Conservation (phyloP, 2,888 invertebrate genomes). For the Leptinotarsa haldemani region DNA sequence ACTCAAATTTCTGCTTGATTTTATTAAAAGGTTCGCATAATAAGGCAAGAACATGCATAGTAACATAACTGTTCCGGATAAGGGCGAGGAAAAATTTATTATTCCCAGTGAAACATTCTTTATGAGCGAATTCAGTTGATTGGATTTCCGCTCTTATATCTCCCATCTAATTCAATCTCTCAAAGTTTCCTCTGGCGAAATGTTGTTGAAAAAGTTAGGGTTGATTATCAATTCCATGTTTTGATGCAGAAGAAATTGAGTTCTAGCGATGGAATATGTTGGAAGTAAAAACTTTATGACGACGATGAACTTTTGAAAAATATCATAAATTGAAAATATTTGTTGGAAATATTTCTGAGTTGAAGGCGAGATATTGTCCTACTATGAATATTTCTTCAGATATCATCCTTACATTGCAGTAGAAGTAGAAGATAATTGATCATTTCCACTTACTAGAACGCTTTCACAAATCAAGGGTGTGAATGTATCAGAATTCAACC, state of each 20-base stretch:
- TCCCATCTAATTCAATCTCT: slow-evolving; percentile 7
- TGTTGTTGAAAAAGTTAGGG: neutral
- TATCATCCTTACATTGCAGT: too few relatives aligned
- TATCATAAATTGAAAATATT: neutral
- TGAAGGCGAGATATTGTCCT: neutral
- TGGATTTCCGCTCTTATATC: slow-evolving; percentile 15
- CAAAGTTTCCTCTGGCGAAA: neutral
- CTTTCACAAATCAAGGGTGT: too few relatives aligned
- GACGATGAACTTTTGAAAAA: neutral
- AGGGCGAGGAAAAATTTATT: slow-evolving; percentile 1
- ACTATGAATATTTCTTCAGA: too few relatives aligned
- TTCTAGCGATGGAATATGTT: neutral
- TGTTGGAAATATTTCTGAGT: neutral
- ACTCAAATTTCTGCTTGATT: slow-evolving; percentile 6
- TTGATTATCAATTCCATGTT: slow-evolving; percentile 19
- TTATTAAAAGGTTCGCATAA: slow-evolving; percentile 15
- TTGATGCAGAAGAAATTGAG: neutral
- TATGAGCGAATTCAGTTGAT: slow-evolving; percentile 18
- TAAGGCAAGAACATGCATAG: neutral
- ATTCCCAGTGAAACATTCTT: slow-evolving; percentile 4
- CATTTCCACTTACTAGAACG: too few relatives aligned
- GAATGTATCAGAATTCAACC: too few relatives aligned
- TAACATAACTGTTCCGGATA: too few relatives aligned
- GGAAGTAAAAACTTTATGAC: neutral
- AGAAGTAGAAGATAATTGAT: too few relatives aligned